phyloP scores from a whole-genome alignment of 2,797 vertebrate species.

The Coreius guichenoti region DNA sequence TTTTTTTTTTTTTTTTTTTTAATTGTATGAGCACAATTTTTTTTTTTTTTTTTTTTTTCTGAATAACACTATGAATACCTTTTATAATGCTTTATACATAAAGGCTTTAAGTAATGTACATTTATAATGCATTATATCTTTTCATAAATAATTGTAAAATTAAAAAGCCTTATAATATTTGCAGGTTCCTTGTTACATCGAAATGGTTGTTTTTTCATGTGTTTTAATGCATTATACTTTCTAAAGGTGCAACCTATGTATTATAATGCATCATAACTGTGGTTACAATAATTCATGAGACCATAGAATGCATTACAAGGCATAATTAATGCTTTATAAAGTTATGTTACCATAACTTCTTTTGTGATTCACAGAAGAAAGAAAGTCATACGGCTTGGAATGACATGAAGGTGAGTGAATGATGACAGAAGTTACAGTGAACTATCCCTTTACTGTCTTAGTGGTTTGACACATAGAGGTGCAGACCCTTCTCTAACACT shows the following conservation, averaged over 20 bases:
- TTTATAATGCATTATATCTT: neutral
- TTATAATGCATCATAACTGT: neutral
- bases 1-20: accelerated
- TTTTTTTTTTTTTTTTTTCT: no score
- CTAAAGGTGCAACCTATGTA: neutral
- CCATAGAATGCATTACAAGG: neutral
- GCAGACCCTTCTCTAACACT: constrained; percentile 25
- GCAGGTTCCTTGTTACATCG: neutral
- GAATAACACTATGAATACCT: neutral
- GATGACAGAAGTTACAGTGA: constrained; percentile 4
- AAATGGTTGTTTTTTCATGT: neutral
- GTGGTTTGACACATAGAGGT: constrained; percentile 48
- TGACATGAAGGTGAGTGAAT: neutral
- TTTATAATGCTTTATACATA: no score
- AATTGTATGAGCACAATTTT: neutral
- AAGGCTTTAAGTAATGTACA: no score
- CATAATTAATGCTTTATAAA: neutral
- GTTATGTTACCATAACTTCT: neutral
- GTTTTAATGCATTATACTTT: neutral
- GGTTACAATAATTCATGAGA: neutral
- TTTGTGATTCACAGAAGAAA: constrained; percentile 2
- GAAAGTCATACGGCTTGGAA: neutral
- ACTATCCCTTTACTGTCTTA: constrained; percentile 39
- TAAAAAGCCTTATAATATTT: neutral
- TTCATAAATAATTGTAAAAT: neutral